Conservation (phyloP, 2,888 invertebrate genomes). For the Coelopa pilipes region DNA sequence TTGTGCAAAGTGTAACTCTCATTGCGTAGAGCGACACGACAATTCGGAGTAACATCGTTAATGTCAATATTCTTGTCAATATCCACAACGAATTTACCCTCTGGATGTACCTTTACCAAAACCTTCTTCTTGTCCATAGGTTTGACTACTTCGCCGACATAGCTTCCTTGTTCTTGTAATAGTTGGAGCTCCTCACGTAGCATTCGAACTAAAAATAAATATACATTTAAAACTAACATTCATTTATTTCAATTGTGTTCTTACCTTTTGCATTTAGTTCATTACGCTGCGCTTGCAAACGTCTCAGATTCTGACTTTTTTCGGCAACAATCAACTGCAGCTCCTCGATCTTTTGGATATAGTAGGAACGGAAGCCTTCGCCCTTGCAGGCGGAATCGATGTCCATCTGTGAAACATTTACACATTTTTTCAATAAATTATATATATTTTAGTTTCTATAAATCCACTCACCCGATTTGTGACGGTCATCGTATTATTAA, state of each 20-base stretch:
- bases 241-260: background rate
- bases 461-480: constrained; percentile 55
- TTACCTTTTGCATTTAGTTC: constrained; percentile 97
- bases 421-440: background rate
- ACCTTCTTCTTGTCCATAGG: constrained; percentile 99
- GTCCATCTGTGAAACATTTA: constrained; percentile 58
- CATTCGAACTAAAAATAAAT: constrained; percentile 81
- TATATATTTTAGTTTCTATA: background rate
- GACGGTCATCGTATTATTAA: constrained; percentile 55
- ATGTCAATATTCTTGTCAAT: constrained; percentile 99
- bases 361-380: constrained; percentile 95
- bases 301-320: constrained; percentile 95
- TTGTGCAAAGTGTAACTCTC: constrained; percentile 99
- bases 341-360: constrained; percentile 98
- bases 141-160: constrained; percentile 99
- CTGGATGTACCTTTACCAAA: constrained; percentile 98
- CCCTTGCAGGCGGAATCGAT: constrained; percentile 66
- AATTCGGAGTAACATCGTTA: constrained; percentile 96
- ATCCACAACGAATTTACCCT: constrained; percentile 99
- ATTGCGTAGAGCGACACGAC: constrained; percentile 95
- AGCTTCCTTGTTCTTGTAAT: constrained; percentile 97
- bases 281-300: constrained; percentile 97
- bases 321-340: constrained; percentile 95
- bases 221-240: constrained; percentile 2
- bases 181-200: constrained; percentile 96